A percentile compares a stretch with the other conserved stretches of the same genome.
These are phyloP conservation scores for Sclerurus mexicanus DNA, from an alignment of 2,113 vertebrate genomes.

Conservation along the genomic window DNA sequence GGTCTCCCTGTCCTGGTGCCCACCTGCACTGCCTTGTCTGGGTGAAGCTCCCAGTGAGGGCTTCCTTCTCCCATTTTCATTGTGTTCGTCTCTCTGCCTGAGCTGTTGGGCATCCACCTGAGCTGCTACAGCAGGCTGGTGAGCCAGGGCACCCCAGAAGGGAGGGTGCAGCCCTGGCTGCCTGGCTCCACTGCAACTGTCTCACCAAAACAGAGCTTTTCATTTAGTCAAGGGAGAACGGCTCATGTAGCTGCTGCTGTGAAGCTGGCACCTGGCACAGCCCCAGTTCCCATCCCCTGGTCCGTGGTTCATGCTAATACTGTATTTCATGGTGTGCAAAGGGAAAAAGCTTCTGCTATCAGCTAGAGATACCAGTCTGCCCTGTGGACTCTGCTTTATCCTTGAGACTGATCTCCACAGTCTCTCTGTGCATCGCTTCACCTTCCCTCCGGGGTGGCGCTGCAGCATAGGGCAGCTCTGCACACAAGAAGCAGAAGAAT, in stretches of 20 bases:
- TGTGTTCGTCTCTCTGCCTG: neutral
- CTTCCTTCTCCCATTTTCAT: neutral
- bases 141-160: neutral
- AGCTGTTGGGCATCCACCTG: neutral
- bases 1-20: neutral
- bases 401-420: neutral
- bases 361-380: neutral
- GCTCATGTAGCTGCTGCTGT: neutral
- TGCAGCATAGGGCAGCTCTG: neutral
- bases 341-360: neutral
- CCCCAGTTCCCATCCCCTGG: neutral
- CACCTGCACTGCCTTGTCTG: neutral
- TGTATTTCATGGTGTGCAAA: neutral
- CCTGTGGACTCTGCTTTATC: neutral
- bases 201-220: neutral
- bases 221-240: neutral
- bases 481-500: rapidly evolving
- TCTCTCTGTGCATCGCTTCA: rapidly evolving
- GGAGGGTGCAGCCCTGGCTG: neutral
- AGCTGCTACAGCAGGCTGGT: neutral
- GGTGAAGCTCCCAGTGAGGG: neutral
- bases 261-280: neutral
- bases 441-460: neutral
- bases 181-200: neutral
- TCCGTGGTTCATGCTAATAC: rapidly evolving